Evolutionary conservation across 2,888 invertebrate species (phyloP), one percentile per base, ranked within the genome.

Genomic region (Mesorhabditis belari): DNA sequence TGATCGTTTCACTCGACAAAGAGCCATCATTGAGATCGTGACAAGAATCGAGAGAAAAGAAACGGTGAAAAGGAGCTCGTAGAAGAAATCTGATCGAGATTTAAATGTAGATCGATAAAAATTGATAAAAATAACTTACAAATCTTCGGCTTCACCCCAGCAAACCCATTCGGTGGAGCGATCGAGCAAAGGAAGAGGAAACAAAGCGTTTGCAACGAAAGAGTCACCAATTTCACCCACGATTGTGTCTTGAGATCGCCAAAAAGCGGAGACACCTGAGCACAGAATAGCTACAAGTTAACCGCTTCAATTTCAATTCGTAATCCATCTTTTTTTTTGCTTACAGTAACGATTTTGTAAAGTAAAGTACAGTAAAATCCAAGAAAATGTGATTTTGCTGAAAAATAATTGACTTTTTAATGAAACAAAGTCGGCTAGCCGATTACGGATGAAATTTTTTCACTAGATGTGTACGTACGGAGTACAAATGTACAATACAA

Each of bases 61-160:
- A 56, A 77, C 61, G 6, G 68, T 65, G 62, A 78, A 78, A 4
- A 77, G 57, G 51, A 73, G 64, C 63, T 78, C 78, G 63, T 78
- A 78, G 69, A 74, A 76, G 24, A 74, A 65, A 61, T 78, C 78
- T 78, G 65, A n/a, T n/a, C n/a, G n/a, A n/a, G n/a, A n/a, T n/a
- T n/a, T n/a, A n/a, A n/a, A n/a, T n/a, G n/a, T n/a, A n/a, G n/a
- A n/a, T n/a, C n/a, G n/a, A n/a, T n/a, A n/a, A n/a, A n/a, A n/a
- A n/a, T n/a, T 24, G 19, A 4, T n/a, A 9, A 12, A 4, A 27
- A 9, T 26, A 51, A 65, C 72, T 69, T 50, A 77, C 77, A 77
- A 54, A 77, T 69, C 58, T 71, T 70, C 3, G 78, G 78, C 53
- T 76, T 73, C 3, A 66, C 66, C 49, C 76, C 76, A 0, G 68